phyloP scores from a whole-genome alignment of 1,140 invertebrate species.

The Andricus grossulariae region DNA sequence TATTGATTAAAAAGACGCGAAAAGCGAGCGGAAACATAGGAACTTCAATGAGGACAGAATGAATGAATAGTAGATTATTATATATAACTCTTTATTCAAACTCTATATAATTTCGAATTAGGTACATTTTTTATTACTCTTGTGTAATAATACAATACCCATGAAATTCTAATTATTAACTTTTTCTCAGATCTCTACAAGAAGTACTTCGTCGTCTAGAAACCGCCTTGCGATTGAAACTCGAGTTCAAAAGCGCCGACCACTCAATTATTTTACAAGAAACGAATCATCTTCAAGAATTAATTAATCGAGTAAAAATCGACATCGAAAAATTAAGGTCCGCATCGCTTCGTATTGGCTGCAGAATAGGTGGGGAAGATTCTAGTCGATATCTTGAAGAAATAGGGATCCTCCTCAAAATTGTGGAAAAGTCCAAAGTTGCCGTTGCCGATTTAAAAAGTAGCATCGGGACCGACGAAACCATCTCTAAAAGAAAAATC shows the following conservation, averaged over 20 bases:
- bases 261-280: not conserved
- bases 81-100: too few relatives aligned
- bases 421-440: constrained; percentile 31
- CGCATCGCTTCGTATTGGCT: constrained; percentile 37
- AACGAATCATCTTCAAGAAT: constrained; percentile 14
- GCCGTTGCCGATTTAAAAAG: constrained; percentile 35
- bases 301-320: constrained; percentile 4
- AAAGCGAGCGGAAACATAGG: too few relatives aligned
- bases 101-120: too few relatives aligned
- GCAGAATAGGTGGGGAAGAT: constrained; percentile 23
- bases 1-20: too few relatives aligned
- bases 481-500: constrained; percentile 13
- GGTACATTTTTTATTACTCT: too few relatives aligned
- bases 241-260: not conserved
- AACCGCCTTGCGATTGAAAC: not conserved
- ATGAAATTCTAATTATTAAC: constrained; percentile 7
- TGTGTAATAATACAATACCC: too few relatives aligned
- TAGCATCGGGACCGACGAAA: not conserved
- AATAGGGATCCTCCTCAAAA: constrained; percentile 39
- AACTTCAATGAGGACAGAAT: too few relatives aligned
- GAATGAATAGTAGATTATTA: too few relatives aligned
- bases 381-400: constrained; percentile 39
- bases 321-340: constrained; percentile 36
- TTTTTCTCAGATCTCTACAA: not conserved
- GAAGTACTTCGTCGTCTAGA: not conserved